Base-by-base conservation (phyloP, 2,113 vertebrate species). In the Platichthys stellatus region DNA sequence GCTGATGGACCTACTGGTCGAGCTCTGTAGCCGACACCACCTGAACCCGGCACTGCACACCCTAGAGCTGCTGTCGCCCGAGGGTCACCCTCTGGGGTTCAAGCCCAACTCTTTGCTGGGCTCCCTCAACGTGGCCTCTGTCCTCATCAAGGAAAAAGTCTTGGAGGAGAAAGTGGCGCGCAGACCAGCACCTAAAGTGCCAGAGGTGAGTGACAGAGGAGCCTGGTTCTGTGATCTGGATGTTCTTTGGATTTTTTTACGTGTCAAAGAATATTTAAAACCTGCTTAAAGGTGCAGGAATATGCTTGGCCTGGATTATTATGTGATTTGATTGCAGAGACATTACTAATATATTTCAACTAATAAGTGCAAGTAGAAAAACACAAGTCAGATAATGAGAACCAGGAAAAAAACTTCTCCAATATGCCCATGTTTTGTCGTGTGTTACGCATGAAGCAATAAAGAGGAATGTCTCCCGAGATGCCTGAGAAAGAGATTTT, bases 1-100 rank as follows among this genome's bases (percentile, higher is more conserved):
- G 38, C 94, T 99, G 93, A 98, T 99, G 97, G 98, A 99, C 91
- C 85, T 99, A 0, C 89, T 99, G 90, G 96, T 99, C n/a, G 97
- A 99, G 40, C 90, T 98, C 63, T 98, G 97, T 82, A 95, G 96
- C 86, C 95, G 94, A 61, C 93, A 97, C 87, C 97, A 84, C 86
- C 93, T 99, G 80, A 99, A 98, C 82, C 98, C 98, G 17, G 93
- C 96, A 17, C 93, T 96, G 60, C 95, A 99, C 57, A 95, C 94
- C 51, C 93, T 99, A 85, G 97, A 98, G 84, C 90, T 97, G 82
- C 89, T 94, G 70, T 95, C 97, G 28, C 84, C 90, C 0, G 94
- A 94, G 69, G 88, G 93, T 61, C 95, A 95, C 76, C 90, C 93
- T 63, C 74, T 99, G 89, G 95, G 88, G 86, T 98, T 97, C 88